Base-by-base conservation (phyloP, 1,140 invertebrate genomes). In the Halictus rubicundus region DNA sequence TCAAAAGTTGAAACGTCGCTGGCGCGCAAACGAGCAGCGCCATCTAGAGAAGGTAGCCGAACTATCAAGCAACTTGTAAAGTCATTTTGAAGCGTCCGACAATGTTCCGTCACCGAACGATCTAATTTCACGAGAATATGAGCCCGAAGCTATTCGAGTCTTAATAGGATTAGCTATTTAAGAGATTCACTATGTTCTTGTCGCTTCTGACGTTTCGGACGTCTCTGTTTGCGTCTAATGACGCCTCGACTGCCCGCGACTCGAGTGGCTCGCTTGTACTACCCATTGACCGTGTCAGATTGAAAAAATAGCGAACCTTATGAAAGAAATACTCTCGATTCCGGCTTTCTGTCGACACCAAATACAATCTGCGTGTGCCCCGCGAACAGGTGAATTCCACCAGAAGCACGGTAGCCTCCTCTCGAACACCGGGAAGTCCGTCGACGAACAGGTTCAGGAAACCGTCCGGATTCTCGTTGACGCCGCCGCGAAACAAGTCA, bases 381-480 rank as follows among this genome's bases (percentile, higher is more conserved):
- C 23, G 69, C 57, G 59, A 79, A 82, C 79, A 86, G 84, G 80
- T 74, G 49, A 82, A 72, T 77, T 64, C 74, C 59, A 57, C 59
- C 65, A 86, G n/a, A 49, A 71, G 39, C 21, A 68, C 75, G n/a
- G 49, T 69, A 71, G 9, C 54, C n/a, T 16, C 61, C 66, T 16
- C 0, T 71, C 70, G 68, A n/a, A 78, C 72, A 23, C 27, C 80
- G 42, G 80, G 57, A 69, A 84, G 23, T 27, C 57, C 59, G 42
- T 12, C 39, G 27, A n/a, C 66, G 5, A 82, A 57, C 61, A 86
- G 84, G 42, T 68, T 64, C n/a, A 85, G 80, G 42, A 82, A 79
- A 68, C 80, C 79, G 12, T 12, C 68, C 16, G n/a, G 74, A 5
- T n/a, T 59, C 21, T 46, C 66, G 12, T 66, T 25, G 21, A 60